phyloP scores from a whole-genome alignment of 2,113 vertebrate genomes.

The Corydoras maculifer region DNA sequence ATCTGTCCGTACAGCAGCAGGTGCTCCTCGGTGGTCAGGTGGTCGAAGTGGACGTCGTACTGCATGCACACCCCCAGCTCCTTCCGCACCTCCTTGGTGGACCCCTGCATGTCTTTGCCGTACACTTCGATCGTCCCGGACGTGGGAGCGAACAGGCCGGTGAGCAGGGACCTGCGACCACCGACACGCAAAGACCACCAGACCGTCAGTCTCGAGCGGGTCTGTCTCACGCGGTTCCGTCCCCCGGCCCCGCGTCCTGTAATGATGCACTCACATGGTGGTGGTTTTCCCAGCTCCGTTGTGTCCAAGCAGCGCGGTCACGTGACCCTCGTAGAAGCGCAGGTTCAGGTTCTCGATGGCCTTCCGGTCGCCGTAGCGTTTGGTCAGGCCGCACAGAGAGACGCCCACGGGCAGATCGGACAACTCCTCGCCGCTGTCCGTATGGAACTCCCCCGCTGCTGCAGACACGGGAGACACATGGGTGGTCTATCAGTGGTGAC shows the following conservation, averaged over 20 bases:
- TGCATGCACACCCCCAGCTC: conserved; percentile 95
- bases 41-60: conserved; percentile 86
- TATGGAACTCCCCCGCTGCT: conserved; percentile 52
- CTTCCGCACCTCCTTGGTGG: conserved; percentile 71
- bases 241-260: too few relatives aligned
- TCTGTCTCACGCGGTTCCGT: too few relatives aligned
- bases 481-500: too few relatives aligned
- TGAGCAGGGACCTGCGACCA: conserved; percentile 81
- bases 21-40: conserved; percentile 89
- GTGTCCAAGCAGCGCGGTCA: conserved; percentile 88
- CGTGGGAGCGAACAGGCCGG: conserved; percentile 79
- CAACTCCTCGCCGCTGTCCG: conserved; percentile 71
- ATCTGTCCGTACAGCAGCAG: conserved; percentile 86
- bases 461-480: conserved; percentile 13
- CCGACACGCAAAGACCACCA: not conserved
- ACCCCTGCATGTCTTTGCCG: conserved; percentile 77
- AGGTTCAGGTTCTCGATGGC: conserved; percentile 86
- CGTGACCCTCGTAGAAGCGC: conserved; percentile 88
- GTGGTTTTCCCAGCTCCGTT: conserved; percentile 97
- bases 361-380: conserved; percentile 74
- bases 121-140: conserved; percentile 84
- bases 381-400: conserved; percentile 80
- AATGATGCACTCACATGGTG: conserved; percentile 72
- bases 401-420: conserved; percentile 78
- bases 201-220: too few relatives aligned